Conservation (phyloP, 2,797 vertebrate species). For the Emys orbicularis region DNA sequence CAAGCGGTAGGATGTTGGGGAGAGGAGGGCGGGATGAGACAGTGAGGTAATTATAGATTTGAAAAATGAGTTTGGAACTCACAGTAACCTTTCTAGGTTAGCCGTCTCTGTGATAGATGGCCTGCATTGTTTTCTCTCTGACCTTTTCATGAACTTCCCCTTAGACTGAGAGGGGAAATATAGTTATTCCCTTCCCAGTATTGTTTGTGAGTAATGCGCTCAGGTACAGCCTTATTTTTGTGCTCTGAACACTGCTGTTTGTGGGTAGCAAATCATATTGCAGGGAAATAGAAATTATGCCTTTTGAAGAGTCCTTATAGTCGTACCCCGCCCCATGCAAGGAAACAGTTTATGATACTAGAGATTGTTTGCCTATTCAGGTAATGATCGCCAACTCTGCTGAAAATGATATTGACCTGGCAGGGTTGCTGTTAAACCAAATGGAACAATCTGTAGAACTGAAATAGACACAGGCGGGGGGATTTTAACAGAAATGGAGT, state of each 20-base stretch:
- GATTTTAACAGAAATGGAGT: not conserved
- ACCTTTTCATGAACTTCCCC: slow-evolving; percentile 79
- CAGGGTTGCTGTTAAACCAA: not conserved
- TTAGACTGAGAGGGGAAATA: slow-evolving; percentile 75
- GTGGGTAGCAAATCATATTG: not conserved
- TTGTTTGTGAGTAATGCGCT: slow-evolving; percentile 70
- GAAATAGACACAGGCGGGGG: accelerated
- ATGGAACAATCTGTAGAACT: not conserved
- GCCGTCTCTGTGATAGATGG: slow-evolving; percentile 75
- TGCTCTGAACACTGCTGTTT: slow-evolving; percentile 25
- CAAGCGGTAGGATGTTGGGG: not conserved
- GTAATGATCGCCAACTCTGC: not conserved
- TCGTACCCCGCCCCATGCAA: not conserved
- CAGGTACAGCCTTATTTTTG: not conserved
- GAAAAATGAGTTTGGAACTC: slow-evolving; percentile 70
- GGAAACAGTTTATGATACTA: not conserved
- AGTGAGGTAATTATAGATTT: slow-evolving; percentile 59
- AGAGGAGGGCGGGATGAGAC: not conserved
- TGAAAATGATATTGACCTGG: accelerated
- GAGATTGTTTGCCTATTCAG: accelerated
- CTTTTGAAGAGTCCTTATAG: not conserved
- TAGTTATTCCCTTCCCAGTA: slow-evolving; percentile 69
- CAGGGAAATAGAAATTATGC: not conserved
- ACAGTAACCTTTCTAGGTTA: slow-evolving; percentile 71
- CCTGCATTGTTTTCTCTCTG: slow-evolving; percentile 75